Percentiles rank a stretch among this genome's conserved stretches.
Evolutionary conservation across 2,797 vertebrate species (phyloP).

Genomic region (Parambassis ranga): DNA sequence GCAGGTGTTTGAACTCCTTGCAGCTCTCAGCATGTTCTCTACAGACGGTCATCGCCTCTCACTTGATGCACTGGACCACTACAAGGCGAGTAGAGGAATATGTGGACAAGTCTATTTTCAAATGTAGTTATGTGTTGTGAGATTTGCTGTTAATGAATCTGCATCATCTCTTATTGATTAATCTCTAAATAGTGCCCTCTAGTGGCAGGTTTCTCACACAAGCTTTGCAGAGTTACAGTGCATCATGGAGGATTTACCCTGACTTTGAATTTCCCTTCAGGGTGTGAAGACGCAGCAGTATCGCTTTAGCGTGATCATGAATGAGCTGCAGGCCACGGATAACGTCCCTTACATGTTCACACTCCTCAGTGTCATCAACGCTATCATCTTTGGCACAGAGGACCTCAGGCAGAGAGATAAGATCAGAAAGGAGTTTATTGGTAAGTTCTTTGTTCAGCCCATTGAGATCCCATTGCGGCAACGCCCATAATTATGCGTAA

Average conservation of each 20-base stretch:
- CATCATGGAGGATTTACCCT: background rate
- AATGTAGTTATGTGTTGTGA: too few relatives aligned
- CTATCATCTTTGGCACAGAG: conserved; percentile 90
- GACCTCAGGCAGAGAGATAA: conserved; percentile 87
- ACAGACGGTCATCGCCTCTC: conserved; percentile 87
- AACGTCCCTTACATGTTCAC: conserved; percentile 94
- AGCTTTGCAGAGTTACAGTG: background rate
- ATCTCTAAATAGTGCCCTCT: conserved; percentile 26
- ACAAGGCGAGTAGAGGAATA: conserved; percentile 85
- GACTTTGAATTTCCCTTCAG: conserved; percentile 66
- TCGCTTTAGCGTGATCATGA: conserved; percentile 95
- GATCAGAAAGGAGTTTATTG: conserved; percentile 94
- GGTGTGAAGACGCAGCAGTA: conserved; percentile 92
- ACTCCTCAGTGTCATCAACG: conserved; percentile 93
- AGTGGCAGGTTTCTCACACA: conserved; percentile 10
- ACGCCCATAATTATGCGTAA: too few relatives aligned
- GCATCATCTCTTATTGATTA: too few relatives aligned
- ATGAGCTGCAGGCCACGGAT: conserved; percentile 89
- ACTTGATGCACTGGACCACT: conserved; percentile 94
- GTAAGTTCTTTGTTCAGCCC: conserved; percentile 68
- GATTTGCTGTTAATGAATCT: too few relatives aligned
- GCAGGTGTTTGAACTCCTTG: conserved; percentile 96
- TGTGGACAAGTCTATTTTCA: background rate
- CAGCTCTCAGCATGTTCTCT: conserved; percentile 95
- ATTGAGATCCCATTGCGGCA: background rate